Percentiles rank a stretch among this genome's conserved stretches.
These are phyloP conservation scores for Plodia interpunctella DNA, from an alignment of 1,140 invertebrate genomes.

Conservation along the genomic window DNA sequence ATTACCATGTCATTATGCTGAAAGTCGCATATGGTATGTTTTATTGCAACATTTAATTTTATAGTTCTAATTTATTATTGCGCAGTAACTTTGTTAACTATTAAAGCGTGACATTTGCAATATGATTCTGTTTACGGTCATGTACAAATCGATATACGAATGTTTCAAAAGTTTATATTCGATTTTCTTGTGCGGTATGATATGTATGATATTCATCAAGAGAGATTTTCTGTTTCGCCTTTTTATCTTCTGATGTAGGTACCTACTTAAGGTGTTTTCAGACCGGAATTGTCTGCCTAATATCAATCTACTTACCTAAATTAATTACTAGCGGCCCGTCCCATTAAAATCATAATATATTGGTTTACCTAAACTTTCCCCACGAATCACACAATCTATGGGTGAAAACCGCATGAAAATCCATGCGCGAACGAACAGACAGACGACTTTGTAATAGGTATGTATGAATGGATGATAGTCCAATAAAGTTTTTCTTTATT, in stretches of 20 bases:
- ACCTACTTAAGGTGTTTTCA: background rate
- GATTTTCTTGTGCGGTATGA: background rate
- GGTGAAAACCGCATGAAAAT: no score
- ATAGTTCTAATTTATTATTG: background rate
- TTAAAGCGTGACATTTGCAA: slow-evolving; percentile 1
- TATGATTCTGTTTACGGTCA: background rate
- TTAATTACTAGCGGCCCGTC: no score
- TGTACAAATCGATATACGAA: background rate
- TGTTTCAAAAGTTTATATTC: background rate
- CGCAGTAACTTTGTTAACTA: slow-evolving; percentile 1
- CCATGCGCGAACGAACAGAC: no score
- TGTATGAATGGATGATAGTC: no score
- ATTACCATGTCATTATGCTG: slow-evolving; percentile 3
- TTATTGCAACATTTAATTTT: slow-evolving; percentile 2
- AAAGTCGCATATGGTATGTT: slow-evolving; percentile 1
- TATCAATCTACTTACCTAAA: background rate
- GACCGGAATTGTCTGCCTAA: background rate
- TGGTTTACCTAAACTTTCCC: no score
- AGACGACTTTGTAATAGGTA: no score
- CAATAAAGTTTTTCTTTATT: no score
- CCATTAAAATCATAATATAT: no score
- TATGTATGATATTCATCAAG: background rate
- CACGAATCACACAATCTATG: no score
- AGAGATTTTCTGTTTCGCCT: background rate
- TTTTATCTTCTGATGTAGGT: background rate